phyloP scores from a whole-genome alignment of 2,797 vertebrate genomes.

The Ceryle rudis region DNA sequence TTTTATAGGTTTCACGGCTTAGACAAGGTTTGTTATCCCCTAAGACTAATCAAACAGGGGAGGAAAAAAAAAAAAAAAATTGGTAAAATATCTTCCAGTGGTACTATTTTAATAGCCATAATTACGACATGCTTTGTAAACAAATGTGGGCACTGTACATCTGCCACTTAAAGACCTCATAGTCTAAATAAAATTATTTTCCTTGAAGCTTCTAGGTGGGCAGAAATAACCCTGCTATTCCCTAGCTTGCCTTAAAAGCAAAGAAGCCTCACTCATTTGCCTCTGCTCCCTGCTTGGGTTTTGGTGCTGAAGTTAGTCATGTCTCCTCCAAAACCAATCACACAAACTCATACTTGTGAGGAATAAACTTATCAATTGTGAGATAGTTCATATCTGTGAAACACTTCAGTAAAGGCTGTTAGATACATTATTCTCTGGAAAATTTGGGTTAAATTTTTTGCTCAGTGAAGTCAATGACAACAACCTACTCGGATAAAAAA shows the following conservation, averaged over 20 bases:
- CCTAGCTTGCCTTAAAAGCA: background rate
- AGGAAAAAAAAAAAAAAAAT: background rate
- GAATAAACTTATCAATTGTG: background rate
- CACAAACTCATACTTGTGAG: background rate
- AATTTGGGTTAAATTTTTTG: background rate
- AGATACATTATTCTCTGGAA: background rate
- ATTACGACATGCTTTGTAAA: background rate
- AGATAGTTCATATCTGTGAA: background rate
- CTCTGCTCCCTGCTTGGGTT: background rate
- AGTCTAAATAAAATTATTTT: background rate
- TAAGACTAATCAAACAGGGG: background rate
- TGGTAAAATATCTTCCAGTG: background rate
- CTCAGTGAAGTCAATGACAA: background rate
- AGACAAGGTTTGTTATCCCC: background rate
- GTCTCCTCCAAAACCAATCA: background rate
- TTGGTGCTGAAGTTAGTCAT: background rate
- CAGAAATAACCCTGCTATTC: background rate
- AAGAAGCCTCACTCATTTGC: background rate
- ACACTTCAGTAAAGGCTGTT: background rate
- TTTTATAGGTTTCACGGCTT: background rate
- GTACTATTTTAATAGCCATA: background rate
- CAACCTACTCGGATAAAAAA: background rate
- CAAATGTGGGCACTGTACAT: accelerated
- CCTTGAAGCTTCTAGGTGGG: background rate
- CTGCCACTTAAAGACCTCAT: background rate